Percentiles rank a stretch among this genome's conserved stretches.
These are phyloP conservation scores for Osmerus mordax DNA, from an alignment of 2,113 vertebrate genomes.

Conservation along the genomic window DNA sequence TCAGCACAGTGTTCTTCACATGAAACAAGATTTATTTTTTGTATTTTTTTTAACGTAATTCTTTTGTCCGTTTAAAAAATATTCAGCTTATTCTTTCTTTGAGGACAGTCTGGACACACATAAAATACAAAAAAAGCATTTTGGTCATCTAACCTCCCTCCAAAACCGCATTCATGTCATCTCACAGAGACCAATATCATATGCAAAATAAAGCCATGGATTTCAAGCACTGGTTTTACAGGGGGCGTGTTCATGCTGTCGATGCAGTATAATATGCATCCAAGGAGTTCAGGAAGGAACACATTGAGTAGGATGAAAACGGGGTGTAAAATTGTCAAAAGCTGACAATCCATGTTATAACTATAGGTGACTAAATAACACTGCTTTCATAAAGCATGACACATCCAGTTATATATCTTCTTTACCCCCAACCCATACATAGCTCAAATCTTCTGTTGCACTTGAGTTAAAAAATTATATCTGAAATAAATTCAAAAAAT, in stretches of 20 bases:
- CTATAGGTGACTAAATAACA: slow-evolving; percentile 62
- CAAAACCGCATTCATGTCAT: slow-evolving; percentile 67
- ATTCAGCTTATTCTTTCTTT: slow-evolving; percentile 70
- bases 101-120: slow-evolving; percentile 60
- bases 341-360: slow-evolving; percentile 45
- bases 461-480: slow-evolving; percentile 80
- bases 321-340: slow-evolving; percentile 35
- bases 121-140: slow-evolving; percentile 58
- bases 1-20: slow-evolving; percentile 72
- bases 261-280: slow-evolving; percentile 18
- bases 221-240: slow-evolving; percentile 53
- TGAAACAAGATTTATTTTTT: slow-evolving; percentile 66
- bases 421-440: slow-evolving; percentile 63
- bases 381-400: slow-evolving; percentile 73
- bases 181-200: slow-evolving; percentile 79
- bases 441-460: slow-evolving; percentile 72
- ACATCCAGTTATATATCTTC: slow-evolving; percentile 69
- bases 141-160: slow-evolving; percentile 66
- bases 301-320: slow-evolving; percentile 42
- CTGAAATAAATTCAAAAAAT: slow-evolving; percentile 78
- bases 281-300: slow-evolving; percentile 39
- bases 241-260: slow-evolving; percentile 40
- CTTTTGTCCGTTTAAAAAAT: slow-evolving; percentile 70
- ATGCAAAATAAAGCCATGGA: slow-evolving; percentile 74
- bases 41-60: slow-evolving; percentile 42